These are phyloP conservation scores for Heliconius hewitsoni DNA, from an alignment of 1,140 invertebrate species.

Conservation along the genomic window DNA sequence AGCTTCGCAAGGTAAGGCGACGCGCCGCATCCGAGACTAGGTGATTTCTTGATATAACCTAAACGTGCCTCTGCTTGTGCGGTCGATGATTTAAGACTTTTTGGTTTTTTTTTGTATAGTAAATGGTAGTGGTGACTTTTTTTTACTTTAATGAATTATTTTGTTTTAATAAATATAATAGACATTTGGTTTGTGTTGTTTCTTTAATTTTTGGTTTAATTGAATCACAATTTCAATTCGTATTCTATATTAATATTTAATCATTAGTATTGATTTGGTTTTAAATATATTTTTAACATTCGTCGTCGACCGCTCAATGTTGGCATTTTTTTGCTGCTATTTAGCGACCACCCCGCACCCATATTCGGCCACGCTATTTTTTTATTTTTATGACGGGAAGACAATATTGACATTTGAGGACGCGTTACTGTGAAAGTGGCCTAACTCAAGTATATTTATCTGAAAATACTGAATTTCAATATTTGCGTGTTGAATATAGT, in stretches of 20 bases:
- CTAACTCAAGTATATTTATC: neutral
- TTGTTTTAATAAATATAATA: neutral
- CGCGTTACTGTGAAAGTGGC: neutral
- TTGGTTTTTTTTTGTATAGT: neutral
- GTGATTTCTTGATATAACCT: constrained; percentile 82
- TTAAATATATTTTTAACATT: neutral
- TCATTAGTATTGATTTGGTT: neutral
- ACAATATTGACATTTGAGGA: constrained; percentile 48
- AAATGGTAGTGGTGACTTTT: neutral
- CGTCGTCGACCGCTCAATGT: constrained; percentile 26
- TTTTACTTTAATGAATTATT: neutral
- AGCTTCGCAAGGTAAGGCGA: constrained; percentile 98
- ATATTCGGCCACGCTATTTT: constrained; percentile 57
- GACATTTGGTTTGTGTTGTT: too few species aligned
- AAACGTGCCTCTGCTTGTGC: constrained; percentile 30
- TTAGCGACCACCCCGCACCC: constrained; percentile 74
- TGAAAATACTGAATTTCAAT: neutral
- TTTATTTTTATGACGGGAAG: constrained; percentile 45
- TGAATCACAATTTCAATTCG: too few species aligned
- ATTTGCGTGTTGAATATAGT: neutral
- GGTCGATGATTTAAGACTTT: constrained; percentile 12
- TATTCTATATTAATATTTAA: neutral
- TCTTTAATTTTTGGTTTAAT: too few species aligned
- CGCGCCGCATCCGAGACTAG: constrained; percentile 80
- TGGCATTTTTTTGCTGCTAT: constrained; percentile 48